These are phyloP conservation scores for Odocoileus virginianus DNA, from an alignment of 2,113 vertebrate genomes.

Conservation along the genomic window DNA sequence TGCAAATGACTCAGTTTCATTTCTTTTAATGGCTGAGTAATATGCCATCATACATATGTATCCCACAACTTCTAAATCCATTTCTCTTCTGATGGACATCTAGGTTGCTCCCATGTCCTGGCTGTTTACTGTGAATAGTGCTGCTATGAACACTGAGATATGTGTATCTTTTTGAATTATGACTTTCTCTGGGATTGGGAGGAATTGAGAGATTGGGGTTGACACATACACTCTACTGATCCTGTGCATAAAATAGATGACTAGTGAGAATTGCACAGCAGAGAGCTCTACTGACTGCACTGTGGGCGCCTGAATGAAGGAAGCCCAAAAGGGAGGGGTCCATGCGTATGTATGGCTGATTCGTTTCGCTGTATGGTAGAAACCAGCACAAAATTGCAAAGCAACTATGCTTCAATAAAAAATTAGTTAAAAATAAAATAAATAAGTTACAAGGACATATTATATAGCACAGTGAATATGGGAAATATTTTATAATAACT, in stretches of 20 bases:
- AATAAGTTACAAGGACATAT: neutral
- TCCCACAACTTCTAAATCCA: neutral
- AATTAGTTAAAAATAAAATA: neutral
- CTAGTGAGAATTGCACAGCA: neutral
- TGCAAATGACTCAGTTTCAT: neutral
- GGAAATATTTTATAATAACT: neutral
- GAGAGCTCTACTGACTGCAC: neutral
- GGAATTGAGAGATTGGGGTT: neutral
- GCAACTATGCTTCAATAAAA: neutral
- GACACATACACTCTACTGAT: neutral
- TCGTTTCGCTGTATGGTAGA: neutral
- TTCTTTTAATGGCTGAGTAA: neutral
- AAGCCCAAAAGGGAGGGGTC: neutral
- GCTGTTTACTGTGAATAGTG: neutral
- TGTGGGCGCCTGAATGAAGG: neutral
- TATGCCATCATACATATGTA: neutral
- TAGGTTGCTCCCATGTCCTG: neutral
- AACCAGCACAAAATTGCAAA: neutral
- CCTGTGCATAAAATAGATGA: neutral
- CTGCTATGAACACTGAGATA: neutral
- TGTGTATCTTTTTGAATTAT: neutral
- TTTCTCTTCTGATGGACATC: neutral
- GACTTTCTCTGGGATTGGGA: neutral
- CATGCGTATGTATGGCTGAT: neutral
- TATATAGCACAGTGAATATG: neutral